Percentiles rank a stretch among this genome's conserved stretches.
phyloP scores from a whole-genome alignment of 2,888 invertebrate genomes.

The Hydropsyche betteni region DNA sequence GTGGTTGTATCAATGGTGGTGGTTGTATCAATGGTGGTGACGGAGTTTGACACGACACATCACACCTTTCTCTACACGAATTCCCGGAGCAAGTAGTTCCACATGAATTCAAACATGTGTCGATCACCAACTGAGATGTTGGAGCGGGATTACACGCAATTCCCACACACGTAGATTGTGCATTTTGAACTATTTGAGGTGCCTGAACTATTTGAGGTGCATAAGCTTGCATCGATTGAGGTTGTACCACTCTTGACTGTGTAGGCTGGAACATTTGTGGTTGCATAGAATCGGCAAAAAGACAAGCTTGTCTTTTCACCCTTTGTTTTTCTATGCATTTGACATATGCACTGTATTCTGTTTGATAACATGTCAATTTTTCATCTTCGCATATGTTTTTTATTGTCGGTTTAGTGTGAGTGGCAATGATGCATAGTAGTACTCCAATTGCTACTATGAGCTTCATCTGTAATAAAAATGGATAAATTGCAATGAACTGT shows the following conservation, averaged over 20 bases:
- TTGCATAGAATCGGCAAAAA: slow-evolving; percentile 25
- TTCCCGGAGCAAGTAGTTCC: background rate
- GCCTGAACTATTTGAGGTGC: background rate
- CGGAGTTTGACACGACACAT: slow-evolving; percentile 34
- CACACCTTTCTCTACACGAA: slow-evolving; percentile 35
- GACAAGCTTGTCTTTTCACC: slow-evolving; percentile 41
- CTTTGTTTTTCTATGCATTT: slow-evolving; percentile 46
- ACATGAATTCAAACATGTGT: slow-evolving; percentile 37
- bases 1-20: background rate
- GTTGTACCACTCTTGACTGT: background rate
- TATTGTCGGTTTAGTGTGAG: background rate
- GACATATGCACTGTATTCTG: slow-evolving; percentile 45
- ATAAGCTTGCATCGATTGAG: background rate
- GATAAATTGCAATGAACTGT: too few species aligned
- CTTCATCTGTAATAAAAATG: slow-evolving; percentile 28
- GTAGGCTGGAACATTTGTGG: slow-evolving; percentile 11
- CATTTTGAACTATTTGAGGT: background rate
- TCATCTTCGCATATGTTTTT: slow-evolving; percentile 4
- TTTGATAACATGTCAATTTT: slow-evolving; percentile 42
- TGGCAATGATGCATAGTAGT: background rate
- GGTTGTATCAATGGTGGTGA: background rate
- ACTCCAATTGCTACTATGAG: background rate
- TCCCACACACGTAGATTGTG: background rate
- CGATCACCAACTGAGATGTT: background rate
- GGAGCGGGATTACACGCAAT: slow-evolving; percentile 7